Evolutionary conservation across 2,113 vertebrate genomes (phyloP), one percentile per base, ranked within the genome.

Genomic region (Lonchura striata): DNA sequence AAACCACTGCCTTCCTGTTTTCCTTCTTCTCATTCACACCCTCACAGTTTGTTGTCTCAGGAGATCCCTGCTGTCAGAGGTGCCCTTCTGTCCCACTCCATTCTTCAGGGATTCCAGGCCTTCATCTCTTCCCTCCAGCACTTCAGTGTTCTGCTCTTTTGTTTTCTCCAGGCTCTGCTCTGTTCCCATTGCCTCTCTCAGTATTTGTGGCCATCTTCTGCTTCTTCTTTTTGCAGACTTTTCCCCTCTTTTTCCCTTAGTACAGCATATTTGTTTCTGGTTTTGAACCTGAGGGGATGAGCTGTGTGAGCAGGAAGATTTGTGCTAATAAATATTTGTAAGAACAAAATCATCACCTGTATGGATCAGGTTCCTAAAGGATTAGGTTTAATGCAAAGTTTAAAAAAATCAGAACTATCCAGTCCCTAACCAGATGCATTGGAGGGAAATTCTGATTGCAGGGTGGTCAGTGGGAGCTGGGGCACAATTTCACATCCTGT

Each of bases 1-100:
- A 41, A 72, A 33, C 0, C 37, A 6, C 9, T 0, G 0, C 30
- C 0, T 0, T 76, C 28, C 57, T 60, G 3, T 14, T 72, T 72
- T 66, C 25, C 33, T 70, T 77, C 25, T 8, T n/a, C 37, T 50
- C 23, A 3, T 42, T 82, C 7, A 4, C 35, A 46, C 18, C 13
- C 35, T 70, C 42, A 33, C 31, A 42, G 6, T 20, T 41, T 28
- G 28, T 15, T 61, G 7, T 37, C 37, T 72, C 13, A 85, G 76
- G 77, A 68, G 65, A 41, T 59, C 7, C 12, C 2, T 56, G 23
- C 27, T 85, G 37, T 31, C 41, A 76, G 49, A 69, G 13, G 12
- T 56, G 20, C 31, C 15, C 6, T 54, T 50, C 59, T 82, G 31
- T 84, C 52, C 35, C 15, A 5, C 30, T 63, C 24, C 7, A 0